Percentiles rank a stretch among this genome's conserved stretches.
These are phyloP conservation scores for Asteroscopus sphinx DNA, from an alignment of 2,888 invertebrate species.

Conservation along the genomic window DNA sequence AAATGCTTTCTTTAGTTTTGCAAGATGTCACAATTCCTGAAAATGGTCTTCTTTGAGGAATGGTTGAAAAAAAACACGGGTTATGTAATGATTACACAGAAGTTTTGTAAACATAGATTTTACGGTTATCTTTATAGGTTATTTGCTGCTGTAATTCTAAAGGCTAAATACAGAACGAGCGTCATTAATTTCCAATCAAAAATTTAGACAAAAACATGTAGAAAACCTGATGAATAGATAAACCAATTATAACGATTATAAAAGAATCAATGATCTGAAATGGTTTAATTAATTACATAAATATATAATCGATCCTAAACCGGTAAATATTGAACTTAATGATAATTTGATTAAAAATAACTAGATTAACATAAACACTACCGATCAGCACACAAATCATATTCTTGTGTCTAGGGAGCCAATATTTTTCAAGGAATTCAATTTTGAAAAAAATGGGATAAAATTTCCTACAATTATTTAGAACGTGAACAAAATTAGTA, in stretches of 20 bases:
- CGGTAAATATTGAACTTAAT: slow-evolving; percentile 7
- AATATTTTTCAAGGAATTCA: neutral
- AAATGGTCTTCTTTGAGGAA: slow-evolving; percentile 19
- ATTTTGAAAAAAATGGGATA: too few species aligned
- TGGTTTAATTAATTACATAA: slow-evolving; percentile 8
- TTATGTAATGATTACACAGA: slow-evolving; percentile 22
- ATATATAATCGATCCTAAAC: neutral
- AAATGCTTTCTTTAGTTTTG: neutral
- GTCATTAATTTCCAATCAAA: slow-evolving; percentile 27
- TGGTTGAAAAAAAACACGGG: slow-evolving; percentile 17
- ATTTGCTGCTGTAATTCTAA: neutral
- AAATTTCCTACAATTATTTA: too few species aligned
- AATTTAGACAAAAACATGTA: neutral
- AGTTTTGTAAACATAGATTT: slow-evolving; percentile 13
- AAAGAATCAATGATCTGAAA: neutral
- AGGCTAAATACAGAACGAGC: slow-evolving; percentile 13
- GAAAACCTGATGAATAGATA: slow-evolving; percentile 10
- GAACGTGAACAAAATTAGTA: too few species aligned
- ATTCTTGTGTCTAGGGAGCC: slow-evolving; percentile 48
- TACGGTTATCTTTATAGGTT: slow-evolving; percentile 8
- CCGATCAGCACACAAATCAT: slow-evolving; percentile 40
- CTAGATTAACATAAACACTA: slow-evolving; percentile 46
- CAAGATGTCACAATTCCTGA: slow-evolving; percentile 25
- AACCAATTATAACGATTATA: neutral
- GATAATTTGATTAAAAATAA: slow-evolving; percentile 7